Base-by-base conservation (phyloP, 2,797 vertebrate species). In the Sternarchorhynchus goeldii region DNA sequence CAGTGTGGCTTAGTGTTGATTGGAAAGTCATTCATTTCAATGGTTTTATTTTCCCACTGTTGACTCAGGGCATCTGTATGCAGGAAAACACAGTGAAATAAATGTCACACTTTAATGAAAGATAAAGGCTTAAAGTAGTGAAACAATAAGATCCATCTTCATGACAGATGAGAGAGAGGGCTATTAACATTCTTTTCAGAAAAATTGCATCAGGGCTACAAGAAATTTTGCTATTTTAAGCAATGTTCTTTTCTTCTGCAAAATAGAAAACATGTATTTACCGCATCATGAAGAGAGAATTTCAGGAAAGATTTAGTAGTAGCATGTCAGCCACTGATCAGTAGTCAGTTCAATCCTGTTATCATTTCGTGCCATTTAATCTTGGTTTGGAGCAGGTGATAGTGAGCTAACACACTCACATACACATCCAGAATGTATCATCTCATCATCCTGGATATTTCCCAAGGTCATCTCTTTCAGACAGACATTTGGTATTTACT, bases 11-110 rank as follows among this genome's bases (percentile, higher is more conserved):
- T 87, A 34, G 73, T 82, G 85, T 81, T 88, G 86, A 90, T 92
- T 91, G 90, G 88, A 88, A 87, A 89, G 70, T 63, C 80, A 87
- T 90, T 82, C 70, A 84, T 90, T 92, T 89, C 86, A 85, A 87
- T 81, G 76, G 81, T 69, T 87, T 91, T 84, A n/a, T 84, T 85
- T 90, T 87, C 78, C 18, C 72, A 83, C 76, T 83, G 82, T 89
- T 88, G 90, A 89, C 74, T 34, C 86, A 81, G 76, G 85, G 84
- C 75, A 75, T 76, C 69, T 73, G 57, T 78, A 81, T 83, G 75
- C 83, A 84, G 81, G 81, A 85, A 85, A 90, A 86, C 82, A 75
- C 83, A 82, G 76, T 79, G 78, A 89, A 88, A 84, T 81, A 83
- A 90, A 91, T 86, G 77, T 81, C 84, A 85, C 81, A 75, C 82